Evolutionary conservation across 2,888 invertebrate species (phyloP), one percentile per base, ranked within the genome.

Genomic region (Drosophila niveifrons): DNA sequence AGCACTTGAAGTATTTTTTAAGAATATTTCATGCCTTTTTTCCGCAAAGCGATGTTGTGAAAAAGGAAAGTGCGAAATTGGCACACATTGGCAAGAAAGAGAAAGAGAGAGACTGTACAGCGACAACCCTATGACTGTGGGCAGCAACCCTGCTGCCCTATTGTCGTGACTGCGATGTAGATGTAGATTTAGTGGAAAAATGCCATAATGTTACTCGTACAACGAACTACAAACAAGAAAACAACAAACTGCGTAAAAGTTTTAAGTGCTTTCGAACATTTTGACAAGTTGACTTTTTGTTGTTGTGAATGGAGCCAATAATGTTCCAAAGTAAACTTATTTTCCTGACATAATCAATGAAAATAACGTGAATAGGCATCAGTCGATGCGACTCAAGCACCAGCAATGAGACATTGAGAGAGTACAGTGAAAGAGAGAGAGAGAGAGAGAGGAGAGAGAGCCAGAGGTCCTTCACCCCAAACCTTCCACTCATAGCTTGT

Each of bases 231-330:
- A 75, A 72, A 66, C 68, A 72, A 69, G 68, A 75, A 74, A 80
- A 73, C 62, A 82, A 56, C 68, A 61, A 70, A 74, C 64, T 83
- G 83, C 74, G 81, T 76, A 72, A 86, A 83, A 83, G 72, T 83
- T 83, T 86, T 83, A 86, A 83, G 87, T 83, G 84, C 83, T 83
- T 86, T 83, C 67, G 76, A 83, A 78, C 84, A 83, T 83, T 86
- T 83, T 86, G 83, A 86, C 83, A 86, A 83, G 81, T 81, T 84
- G 78, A 74, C 84, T 86, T 75, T 80, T 76, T 80, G 78, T 85
- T 82, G 74, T 63, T 78, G 53, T 70, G 71, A 82, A 82, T 82
- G 66, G 65, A 58, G 71, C 78, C 83, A 86, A 86, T 86, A 86
- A 86, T 75, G 80, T 61, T 70, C 46, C 62, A 82, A 78, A 72